phyloP scores from a whole-genome alignment of 2,797 vertebrate species.

The Coreius guichenoti region DNA sequence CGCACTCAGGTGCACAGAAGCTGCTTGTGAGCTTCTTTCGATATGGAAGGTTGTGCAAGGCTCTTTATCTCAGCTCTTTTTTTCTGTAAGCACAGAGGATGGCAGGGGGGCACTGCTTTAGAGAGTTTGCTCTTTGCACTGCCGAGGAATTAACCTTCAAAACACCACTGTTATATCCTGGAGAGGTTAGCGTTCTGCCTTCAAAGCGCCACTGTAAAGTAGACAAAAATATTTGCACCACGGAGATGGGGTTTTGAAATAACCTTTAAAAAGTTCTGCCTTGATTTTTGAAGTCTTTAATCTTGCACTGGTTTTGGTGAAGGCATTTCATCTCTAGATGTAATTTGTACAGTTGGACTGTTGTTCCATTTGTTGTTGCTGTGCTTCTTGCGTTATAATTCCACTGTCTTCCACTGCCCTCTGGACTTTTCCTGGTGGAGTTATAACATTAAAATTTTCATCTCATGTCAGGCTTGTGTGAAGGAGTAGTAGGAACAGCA shows the following conservation, averaged over 20 bases:
- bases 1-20: constrained; percentile 43
- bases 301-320: constrained; percentile 1
- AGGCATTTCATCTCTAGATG: constrained; percentile 12
- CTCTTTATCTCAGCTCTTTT: constrained; percentile 44
- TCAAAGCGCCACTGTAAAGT: constrained; percentile 38
- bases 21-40: constrained; percentile 28
- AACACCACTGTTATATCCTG: constrained; percentile 47
- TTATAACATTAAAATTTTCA: not conserved
- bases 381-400: not conserved
- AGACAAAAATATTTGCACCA: constrained; percentile 38
- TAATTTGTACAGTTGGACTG: constrained; percentile 8
- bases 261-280: constrained; percentile 29
- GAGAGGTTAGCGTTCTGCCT: constrained; percentile 48
- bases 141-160: constrained; percentile 54
- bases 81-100: constrained; percentile 45
- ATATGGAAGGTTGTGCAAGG: constrained; percentile 44
- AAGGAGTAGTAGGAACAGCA: not conserved
- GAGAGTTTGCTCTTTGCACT: constrained; percentile 47
- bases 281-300: constrained; percentile 30
- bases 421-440: constrained; percentile 23
- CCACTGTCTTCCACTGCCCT: not conserved
- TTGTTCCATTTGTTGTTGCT: not conserved
- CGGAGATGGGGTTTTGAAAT: constrained; percentile 15
- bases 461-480: constrained; percentile 7
- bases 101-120: constrained; percentile 43